phyloP scores from a whole-genome alignment of 1,140 invertebrate genomes.

The Neodiprion lecontei region DNA sequence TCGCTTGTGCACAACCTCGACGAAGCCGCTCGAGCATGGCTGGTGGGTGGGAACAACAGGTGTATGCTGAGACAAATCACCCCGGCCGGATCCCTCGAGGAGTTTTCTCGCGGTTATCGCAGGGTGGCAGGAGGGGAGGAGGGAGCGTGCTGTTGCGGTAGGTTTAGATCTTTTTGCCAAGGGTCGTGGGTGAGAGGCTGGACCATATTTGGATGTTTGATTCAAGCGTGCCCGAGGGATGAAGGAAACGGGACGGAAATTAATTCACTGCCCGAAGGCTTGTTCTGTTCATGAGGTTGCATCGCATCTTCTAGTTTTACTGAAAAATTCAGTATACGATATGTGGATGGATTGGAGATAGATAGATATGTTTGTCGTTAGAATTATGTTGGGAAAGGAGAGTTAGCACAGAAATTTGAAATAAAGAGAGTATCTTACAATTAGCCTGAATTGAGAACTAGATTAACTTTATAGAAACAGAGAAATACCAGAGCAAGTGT shows the following conservation, averaged over 20 bases:
- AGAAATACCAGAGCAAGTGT: too few relatives aligned
- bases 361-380: too few relatives aligned
- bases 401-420: not conserved
- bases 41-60: conserved; percentile 40
- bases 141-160: not conserved
- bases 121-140: not conserved
- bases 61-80: conserved; percentile 35
- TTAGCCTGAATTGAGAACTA: too few relatives aligned
- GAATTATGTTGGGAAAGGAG: not conserved
- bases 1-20: not conserved
- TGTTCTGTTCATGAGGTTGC: too few relatives aligned
- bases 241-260: too few relatives aligned
- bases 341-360: too few relatives aligned
- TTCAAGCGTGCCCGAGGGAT: not conserved
- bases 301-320: too few relatives aligned
- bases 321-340: too few relatives aligned
- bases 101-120: conserved; percentile 32
- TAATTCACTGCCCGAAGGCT: too few relatives aligned
- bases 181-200: not conserved
- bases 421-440: too few relatives aligned
- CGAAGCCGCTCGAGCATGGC: not conserved
- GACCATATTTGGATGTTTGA: not conserved
- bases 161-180: not conserved
- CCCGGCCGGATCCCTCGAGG: conserved; percentile 18
- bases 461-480: too few relatives aligned